These are phyloP conservation scores for Catostomus latipinnis DNA, from an alignment of 2,797 vertebrate species.

Conservation along the genomic window DNA sequence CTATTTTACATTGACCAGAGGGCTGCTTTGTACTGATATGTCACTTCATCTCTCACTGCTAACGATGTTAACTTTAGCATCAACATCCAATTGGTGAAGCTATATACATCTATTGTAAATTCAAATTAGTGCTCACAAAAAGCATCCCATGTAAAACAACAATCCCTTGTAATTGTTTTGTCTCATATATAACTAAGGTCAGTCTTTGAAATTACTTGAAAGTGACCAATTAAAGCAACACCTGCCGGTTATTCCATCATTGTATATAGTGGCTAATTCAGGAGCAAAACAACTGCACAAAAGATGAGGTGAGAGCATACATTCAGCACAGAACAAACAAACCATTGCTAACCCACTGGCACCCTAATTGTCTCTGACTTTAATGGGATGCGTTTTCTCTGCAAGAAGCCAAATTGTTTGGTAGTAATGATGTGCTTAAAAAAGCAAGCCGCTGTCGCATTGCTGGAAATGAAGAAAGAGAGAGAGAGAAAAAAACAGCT, in stretches of 20 bases:
- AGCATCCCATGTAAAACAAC: slow-evolving; percentile 19
- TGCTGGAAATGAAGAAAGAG: slow-evolving; percentile 66
- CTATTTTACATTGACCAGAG: slow-evolving; percentile 74
- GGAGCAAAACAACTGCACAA: slow-evolving; percentile 53
- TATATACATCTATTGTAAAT: slow-evolving; percentile 6
- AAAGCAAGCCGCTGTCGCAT: slow-evolving; percentile 68
- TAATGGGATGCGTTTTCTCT: slow-evolving; percentile 78
- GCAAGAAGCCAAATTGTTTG: slow-evolving; percentile 75
- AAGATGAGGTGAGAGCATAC: slow-evolving; percentile 69
- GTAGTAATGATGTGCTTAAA: slow-evolving; percentile 78
- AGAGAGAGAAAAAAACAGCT: slow-evolving; percentile 63
- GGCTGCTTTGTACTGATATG: slow-evolving; percentile 77
- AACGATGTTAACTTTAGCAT: slow-evolving; percentile 14
- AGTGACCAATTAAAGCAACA: slow-evolving; percentile 21
- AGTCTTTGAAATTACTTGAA: slow-evolving; percentile 22
- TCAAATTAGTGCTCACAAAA: slow-evolving; percentile 19
- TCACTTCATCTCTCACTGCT: slow-evolving; percentile 24
- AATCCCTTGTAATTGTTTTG: slow-evolving; percentile 29
- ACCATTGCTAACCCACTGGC: slow-evolving; percentile 79
- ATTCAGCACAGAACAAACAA: slow-evolving; percentile 81
- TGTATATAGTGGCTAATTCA: slow-evolving; percentile 32
- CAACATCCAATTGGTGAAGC: neutral
- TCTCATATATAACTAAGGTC: slow-evolving; percentile 24
- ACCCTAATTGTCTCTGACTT: slow-evolving; percentile 82
- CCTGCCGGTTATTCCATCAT: slow-evolving; percentile 33